Base-by-base conservation (phyloP, 2,888 invertebrate genomes). In the Pherbina coryleti region DNA sequence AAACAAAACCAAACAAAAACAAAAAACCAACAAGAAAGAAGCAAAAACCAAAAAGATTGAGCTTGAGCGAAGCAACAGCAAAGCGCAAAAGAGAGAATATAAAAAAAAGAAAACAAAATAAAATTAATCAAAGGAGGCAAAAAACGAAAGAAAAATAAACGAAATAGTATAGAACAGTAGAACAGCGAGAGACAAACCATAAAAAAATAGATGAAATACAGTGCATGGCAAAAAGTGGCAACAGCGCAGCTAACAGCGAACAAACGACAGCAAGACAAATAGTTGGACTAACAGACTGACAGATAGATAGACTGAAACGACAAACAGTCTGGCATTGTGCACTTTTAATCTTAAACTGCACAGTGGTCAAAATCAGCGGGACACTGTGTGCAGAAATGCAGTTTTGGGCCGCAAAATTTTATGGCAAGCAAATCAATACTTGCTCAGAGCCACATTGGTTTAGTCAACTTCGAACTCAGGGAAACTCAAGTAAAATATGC, bases 51-150 rank as follows among this genome's bases (percentile, higher is more conserved):
- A 66, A 66, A 19, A 31, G 37, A 22, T 22, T 37, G 67, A 37
- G n/a, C 44, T 22, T 37, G 67, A 37, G n/a, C 44, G 22, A 67
- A 67, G 19, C 22, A 11, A 37, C 19, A 67, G 67, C 34, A 67
- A 67, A 37, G 37, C 19, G 22, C 67, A 37, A 19, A 67, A 19
- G 67, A 34, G 67, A 67, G 19, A 67, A 37, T 22, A 66, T 34
- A 67, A 19, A 19, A 66, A n/a, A 19, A 34, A 4, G 19, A 67
- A 22, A n/a, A n/a, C n/a, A n/a, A 67, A 31, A 55, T 22, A 55
- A 55, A n/a, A 64, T 31, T 17, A 64, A 64, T 60, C 57, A 4
- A 60, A 19, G 11, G 55, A 22, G 7, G 55, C 5, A 55, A 7
- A n/a, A n/a, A 17, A n/a, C 17, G 7, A 19, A 28, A 60, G 4